These are phyloP conservation scores for Petrocephalus microphthalmus DNA, from an alignment of 2,113 vertebrate species.

Conservation along the genomic window DNA sequence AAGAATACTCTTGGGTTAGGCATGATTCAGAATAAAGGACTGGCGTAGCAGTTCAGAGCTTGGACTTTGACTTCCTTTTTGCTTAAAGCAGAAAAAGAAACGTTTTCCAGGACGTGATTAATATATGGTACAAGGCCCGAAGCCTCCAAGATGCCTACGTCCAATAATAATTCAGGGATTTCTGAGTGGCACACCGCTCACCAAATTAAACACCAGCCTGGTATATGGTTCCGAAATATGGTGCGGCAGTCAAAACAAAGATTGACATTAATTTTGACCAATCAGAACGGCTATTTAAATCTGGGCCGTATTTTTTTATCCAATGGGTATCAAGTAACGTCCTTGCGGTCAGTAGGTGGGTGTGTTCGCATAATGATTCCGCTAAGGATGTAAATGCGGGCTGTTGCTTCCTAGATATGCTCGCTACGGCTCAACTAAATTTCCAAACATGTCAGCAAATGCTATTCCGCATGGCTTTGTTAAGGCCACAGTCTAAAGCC, in stretches of 20 bases:
- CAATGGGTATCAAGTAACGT: neutral
- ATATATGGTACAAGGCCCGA: constrained; percentile 30
- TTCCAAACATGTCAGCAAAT: neutral
- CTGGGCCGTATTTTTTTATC: neutral
- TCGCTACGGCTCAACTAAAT: neutral
- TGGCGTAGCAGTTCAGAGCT: neutral
- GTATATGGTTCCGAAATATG: neutral
- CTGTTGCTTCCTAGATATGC: neutral
- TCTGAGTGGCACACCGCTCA: constrained; percentile 6
- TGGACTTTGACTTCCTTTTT: neutral
- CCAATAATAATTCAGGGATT: constrained; percentile 17
- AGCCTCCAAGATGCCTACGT: neutral
- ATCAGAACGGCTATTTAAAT: neutral
- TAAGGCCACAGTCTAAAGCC: neutral
- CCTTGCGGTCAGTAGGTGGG: neutral
- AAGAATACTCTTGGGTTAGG: constrained; percentile 58
- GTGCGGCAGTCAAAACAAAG: neutral
- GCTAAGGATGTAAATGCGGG: neutral
- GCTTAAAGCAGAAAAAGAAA: constrained; percentile 27
- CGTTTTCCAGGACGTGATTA: neutral
- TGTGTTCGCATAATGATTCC: neutral
- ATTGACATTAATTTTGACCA: constrained; percentile 9
- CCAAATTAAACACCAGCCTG: neutral
- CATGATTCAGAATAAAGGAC: constrained; percentile 44
- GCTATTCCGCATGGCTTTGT: neutral